These are phyloP conservation scores for Chelonus insularis DNA, from an alignment of 1,140 invertebrate genomes.

Conservation along the genomic window DNA sequence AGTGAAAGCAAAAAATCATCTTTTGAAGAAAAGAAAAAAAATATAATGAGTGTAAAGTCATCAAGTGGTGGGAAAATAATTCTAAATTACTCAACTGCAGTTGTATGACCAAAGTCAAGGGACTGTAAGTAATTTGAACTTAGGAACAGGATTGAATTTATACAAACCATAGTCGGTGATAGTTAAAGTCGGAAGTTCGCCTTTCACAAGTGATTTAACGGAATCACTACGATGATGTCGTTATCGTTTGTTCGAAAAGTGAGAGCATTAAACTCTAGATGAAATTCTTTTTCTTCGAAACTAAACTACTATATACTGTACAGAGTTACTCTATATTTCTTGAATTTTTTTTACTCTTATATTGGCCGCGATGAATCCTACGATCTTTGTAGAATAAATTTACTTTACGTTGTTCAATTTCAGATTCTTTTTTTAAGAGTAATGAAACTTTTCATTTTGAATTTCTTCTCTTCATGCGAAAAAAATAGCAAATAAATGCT, in stretches of 20 bases:
- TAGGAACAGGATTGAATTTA: background rate
- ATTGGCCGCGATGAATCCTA: constrained; percentile 1
- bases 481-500: no score
- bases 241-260: constrained; percentile 17
- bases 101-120: background rate
- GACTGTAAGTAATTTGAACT: background rate
- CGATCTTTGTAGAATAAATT: constrained; percentile 19
- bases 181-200: constrained; percentile 21
- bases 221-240: constrained; percentile 16
- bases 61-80: background rate
- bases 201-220: constrained; percentile 25
- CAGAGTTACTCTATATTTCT: no score
- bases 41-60: background rate
- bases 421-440: background rate
- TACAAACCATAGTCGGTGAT: background rate
- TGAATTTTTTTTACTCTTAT: background rate
- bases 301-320: background rate
- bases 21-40: no score
- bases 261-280: constrained; percentile 6
- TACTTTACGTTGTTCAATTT: background rate
- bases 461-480: no score
- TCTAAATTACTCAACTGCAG: background rate
- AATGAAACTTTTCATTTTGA: background rate
- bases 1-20: no score
- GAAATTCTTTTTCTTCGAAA: constrained; percentile 5